Evolutionary conservation across 2,797 vertebrate genomes (phyloP).

Genomic region (Setipinna tenuifilis): DNA sequence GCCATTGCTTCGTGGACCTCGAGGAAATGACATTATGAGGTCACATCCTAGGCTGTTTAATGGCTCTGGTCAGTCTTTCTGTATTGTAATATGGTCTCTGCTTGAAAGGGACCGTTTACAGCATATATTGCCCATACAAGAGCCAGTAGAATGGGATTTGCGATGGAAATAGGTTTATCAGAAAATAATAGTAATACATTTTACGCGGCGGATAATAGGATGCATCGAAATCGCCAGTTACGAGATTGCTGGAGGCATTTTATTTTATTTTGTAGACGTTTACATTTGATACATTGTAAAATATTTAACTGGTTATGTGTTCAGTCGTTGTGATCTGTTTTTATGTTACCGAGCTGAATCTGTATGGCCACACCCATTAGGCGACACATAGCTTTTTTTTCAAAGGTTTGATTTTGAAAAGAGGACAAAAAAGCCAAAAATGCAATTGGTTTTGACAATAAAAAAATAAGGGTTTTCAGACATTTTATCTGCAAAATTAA

Average conservation of each 20-base stretch:
- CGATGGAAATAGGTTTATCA: background rate
- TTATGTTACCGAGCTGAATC: background rate
- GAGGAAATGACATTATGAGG: conserved; percentile 49
- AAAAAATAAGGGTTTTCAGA: background rate
- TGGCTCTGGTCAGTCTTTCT: conserved; percentile 23
- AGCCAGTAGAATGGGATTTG: background rate
- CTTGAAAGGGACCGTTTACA: conserved; percentile 7
- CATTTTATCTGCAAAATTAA: background rate
- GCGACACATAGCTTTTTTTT: conserved; percentile 10
- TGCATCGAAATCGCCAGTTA: background rate
- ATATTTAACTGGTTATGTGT: background rate
- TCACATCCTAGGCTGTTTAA: conserved; percentile 36
- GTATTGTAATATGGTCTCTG: background rate
- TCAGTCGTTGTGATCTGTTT: background rate
- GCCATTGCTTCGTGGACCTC: conserved; percentile 37
- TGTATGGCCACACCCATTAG: conserved; percentile 12
- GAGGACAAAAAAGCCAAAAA: background rate
- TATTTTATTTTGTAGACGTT: background rate
- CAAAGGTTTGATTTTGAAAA: conserved; percentile 16
- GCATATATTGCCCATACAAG: background rate
- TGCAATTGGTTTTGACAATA: background rate
- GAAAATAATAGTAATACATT: background rate
- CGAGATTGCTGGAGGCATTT: background rate
- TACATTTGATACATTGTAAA: background rate
- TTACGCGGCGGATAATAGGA: background rate